Percentiles rank a stretch among this genome's conserved stretches.
Evolutionary conservation across 2,797 vertebrate genomes (phyloP).

Genomic region (Coluber constrictor): DNA sequence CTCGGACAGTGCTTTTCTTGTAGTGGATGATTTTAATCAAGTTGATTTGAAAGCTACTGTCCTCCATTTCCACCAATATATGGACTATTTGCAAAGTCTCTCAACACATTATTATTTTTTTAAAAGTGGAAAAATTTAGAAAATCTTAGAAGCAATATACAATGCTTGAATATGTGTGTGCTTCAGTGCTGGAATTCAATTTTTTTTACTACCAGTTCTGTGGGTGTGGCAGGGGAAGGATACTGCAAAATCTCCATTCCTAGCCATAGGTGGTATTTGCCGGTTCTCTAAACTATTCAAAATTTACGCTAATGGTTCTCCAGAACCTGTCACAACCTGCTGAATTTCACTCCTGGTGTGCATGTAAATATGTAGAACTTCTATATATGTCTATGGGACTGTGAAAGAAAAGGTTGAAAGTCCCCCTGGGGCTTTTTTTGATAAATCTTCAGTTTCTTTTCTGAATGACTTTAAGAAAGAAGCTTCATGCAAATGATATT

Average conservation of each 20-base stretch:
- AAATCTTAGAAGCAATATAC: neutral
- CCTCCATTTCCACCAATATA: neutral
- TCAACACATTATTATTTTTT: neutral
- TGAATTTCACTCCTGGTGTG: no score
- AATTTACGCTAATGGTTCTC: no score
- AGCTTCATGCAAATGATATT: neutral
- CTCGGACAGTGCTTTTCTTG: neutral
- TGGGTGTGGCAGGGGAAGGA: no score
- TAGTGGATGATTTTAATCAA: neutral
- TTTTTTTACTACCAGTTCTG: no score
- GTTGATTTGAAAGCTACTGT: neutral
- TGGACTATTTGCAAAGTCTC: neutral
- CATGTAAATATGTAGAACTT: neutral
- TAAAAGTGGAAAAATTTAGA: neutral
- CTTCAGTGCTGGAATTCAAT: no score
- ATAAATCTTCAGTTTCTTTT: neutral
- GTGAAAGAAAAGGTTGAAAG: neutral
- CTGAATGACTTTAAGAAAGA: neutral
- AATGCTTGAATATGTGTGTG: neutral
- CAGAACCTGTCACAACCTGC: no score
- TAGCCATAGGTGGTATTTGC: no score
- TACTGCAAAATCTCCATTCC: no score
- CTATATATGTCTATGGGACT: neutral
- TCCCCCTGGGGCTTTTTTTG: neutral
- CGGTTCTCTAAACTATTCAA: no score